Evolutionary conservation across 2,797 vertebrate species (phyloP), one percentile per base, ranked within the genome.

Genomic region (Silurus aristotelis): DNA sequence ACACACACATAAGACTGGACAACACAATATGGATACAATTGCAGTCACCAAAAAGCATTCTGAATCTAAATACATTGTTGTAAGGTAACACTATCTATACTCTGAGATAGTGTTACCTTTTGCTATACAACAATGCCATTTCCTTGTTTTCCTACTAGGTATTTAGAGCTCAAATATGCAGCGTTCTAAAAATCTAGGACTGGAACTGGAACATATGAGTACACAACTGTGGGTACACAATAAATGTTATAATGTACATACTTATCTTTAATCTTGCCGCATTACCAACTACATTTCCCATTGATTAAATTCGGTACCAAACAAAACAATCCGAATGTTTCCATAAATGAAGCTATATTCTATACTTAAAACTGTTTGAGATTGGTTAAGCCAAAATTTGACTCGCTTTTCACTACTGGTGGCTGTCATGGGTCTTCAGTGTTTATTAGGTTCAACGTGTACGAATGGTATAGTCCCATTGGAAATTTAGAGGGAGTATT

Each of bases 31-130:
- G 52, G 80, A 80, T 52, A 73, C 82, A 82, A 9, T 14, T 58
- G 12, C 72, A 83, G 46, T n/a, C 20, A 87, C 70, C 46, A 55
- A 90, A 71, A 78, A 63, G 17, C 19, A 63, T 58, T 77, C 48
- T 52, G 22, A 14, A 52, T 6, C 10, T 10, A 22, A 76, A 55
- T 20, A 22, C 20, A 73, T 38, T 8, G 12, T 73, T 43, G 56
- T 66, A 5, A 66, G 7, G 38, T 38, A 38, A 38, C 38, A 38
- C 38, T 38, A 38, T 5, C 38, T 38, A 38, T 38, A 4, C 4
- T 38, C 38, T 46, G 52, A 56, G 17, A 60, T n/a, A 25, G 56
- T 84, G 43, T 77, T 27, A 31, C 43, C 38, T 77, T 43, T 6
- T 12, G 12, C 17, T 52, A 79, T 61, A 20, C 64, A 52, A 43